Evolutionary conservation across 2,888 invertebrate genomes (phyloP).

Genomic region (Cantharis rufa): DNA sequence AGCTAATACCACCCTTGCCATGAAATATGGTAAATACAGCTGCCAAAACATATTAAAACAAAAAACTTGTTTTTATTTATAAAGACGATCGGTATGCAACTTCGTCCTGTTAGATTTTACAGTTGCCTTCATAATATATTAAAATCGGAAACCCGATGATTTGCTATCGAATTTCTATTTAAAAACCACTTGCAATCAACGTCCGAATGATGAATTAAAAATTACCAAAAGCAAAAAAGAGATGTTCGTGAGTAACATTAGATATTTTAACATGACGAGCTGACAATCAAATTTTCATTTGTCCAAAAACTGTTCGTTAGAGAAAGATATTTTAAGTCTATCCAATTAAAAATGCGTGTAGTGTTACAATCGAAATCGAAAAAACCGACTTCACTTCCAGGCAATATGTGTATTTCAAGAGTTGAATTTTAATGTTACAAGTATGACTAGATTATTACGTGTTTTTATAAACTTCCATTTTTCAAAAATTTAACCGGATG

Average conservation of each 20-base stretch:
- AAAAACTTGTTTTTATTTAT: neutral
- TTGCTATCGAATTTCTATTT: neutral
- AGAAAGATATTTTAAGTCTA: neutral
- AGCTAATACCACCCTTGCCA: neutral
- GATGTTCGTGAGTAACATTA: neutral
- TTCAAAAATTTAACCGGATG: neutral
- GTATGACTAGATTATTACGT: neutral
- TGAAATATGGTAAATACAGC: neutral
- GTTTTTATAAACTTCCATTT: neutral
- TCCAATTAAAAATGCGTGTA: neutral
- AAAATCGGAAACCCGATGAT: neutral
- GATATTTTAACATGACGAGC: neutral
- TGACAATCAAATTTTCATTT: neutral
- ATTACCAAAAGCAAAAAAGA: neutral
- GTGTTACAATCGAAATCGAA: neutral
- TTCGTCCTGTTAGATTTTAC: neutral
- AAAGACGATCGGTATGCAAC: neutral
- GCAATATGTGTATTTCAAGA: neutral
- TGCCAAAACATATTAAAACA: neutral
- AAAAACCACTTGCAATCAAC: neutral
- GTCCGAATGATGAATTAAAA: neutral
- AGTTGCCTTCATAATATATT: neutral
- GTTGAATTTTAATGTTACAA: neutral
- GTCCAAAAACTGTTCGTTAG: neutral
- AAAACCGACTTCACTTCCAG: neutral